These are phyloP conservation scores for Rhopalosiphum maidis DNA, from an alignment of 1,140 invertebrate species.

Conservation along the genomic window DNA sequence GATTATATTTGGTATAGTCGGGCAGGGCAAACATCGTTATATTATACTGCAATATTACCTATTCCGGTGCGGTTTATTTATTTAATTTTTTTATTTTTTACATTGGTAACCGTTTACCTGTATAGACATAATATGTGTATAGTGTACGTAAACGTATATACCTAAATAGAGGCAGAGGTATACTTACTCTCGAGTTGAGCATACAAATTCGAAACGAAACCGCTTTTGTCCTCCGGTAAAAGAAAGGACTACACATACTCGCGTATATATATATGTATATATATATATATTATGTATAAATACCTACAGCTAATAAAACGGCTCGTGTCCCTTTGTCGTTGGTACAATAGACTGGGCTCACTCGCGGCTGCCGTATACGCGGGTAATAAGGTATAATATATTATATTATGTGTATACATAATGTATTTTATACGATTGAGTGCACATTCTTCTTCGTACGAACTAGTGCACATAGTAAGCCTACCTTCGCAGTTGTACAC, in stretches of 20 bases:
- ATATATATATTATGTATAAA: background rate
- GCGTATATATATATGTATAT: no score
- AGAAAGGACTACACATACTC: background rate
- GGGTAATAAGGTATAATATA: background rate
- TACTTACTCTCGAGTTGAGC: background rate
- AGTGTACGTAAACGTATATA: background rate
- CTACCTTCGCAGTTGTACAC: background rate
- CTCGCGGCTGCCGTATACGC: background rate
- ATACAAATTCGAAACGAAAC: background rate
- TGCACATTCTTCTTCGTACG: background rate
- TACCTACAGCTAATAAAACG: background rate
- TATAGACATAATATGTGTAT: background rate
- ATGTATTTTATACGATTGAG: background rate
- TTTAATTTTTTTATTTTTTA: background rate
- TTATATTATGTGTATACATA: background rate
- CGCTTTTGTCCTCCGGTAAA: background rate
- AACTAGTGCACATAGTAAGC: background rate
- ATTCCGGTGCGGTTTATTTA: background rate
- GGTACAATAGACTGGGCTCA: background rate
- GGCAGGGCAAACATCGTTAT: background rate
- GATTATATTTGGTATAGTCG: background rate
- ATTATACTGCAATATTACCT: background rate
- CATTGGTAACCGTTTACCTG: background rate
- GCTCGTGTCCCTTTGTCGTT: background rate
- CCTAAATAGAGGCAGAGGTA: background rate